Evolutionary conservation across 1,140 invertebrate species (phyloP), one percentile per base, ranked within the genome.

Genomic region (Bombus confusus): DNA sequence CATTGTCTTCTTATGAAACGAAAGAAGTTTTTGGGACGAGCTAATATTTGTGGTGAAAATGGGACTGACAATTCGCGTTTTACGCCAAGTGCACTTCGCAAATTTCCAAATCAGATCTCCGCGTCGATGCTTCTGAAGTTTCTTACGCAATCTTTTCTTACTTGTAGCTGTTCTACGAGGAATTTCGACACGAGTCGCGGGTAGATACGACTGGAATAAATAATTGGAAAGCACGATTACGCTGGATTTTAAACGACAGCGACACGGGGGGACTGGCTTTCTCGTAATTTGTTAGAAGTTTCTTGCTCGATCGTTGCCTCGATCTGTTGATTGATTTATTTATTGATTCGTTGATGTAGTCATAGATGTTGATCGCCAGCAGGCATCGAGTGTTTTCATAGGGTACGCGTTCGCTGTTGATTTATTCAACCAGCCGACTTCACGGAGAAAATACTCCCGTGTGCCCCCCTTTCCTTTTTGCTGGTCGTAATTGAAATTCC

Each of bases 321-420:
- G 5, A 31, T 31, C 34, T 9, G 1, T 41, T 22, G 75, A 77
- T 59, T 18, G 57, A 77, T 59, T 77, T 77, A 77, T 77, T 77
- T 77, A 77, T 77, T 2, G 75, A 62, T 77, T 37, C 57, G 57
- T 39, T 41, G 75, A 77, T 62, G 15, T 59, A 62, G 59, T 59
- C 75, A n/a, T 43, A 62, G 25, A 59, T 37, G 57, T 59, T 41
- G 75, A 77, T 77, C 62, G 75, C 75, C 57, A 57, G 62, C 28
- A 13, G 28, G 31, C 25, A 77, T 59, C 12, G 57, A 77, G 34
- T 77, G 75, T 77, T 77, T 77, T 77, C 75, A 59, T 59, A 59
- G 34, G 52, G 1, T 41, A 77, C 57, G 25, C 28, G 75, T 77
- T 37, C 25, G 4, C 57, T 39, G 75, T 77, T 77, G 75, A 77